Conservation (phyloP, 2,888 invertebrate species). For the Leptarthrus brevirostris region DNA sequence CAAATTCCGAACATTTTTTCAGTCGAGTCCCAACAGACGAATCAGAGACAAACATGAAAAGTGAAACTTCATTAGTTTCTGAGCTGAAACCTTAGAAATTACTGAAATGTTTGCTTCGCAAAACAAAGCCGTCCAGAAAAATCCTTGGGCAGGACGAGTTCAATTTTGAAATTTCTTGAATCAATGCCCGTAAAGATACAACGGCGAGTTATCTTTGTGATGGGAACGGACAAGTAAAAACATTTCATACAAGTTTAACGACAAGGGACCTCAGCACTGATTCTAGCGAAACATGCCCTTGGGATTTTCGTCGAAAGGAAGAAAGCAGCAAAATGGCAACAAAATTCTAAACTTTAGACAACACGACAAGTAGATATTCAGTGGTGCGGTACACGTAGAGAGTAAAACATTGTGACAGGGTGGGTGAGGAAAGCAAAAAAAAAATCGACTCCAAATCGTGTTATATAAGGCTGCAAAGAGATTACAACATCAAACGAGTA, state of each 20-base stretch:
- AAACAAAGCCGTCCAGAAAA: background rate
- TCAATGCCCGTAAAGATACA: background rate
- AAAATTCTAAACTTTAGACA: too few relatives aligned
- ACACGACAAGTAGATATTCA: too few relatives aligned
- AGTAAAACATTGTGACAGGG: too few relatives aligned
- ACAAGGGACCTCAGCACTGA: conserved; percentile 1
- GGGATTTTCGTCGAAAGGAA: background rate
- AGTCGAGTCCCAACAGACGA: background rate
- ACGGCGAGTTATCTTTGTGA: background rate
- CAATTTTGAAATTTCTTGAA: conserved; percentile 6
- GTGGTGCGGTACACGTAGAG: too few relatives aligned
- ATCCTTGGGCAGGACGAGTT: background rate
- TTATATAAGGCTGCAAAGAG: conserved; percentile 13
- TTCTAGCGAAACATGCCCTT: background rate
- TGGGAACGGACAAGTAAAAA: background rate
- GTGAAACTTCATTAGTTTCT: background rate
- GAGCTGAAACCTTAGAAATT: background rate
- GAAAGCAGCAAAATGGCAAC: background rate
- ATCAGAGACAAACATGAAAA: background rate
- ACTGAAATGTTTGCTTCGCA: background rate
- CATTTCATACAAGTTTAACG: background rate
- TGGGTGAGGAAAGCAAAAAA: background rate
- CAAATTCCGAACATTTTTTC: background rate
- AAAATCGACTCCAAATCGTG: too few relatives aligned
- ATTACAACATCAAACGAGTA: conserved; percentile 24